Conservation (phyloP, 2,888 invertebrate genomes). For the Ormyrus pomaceus region DNA sequence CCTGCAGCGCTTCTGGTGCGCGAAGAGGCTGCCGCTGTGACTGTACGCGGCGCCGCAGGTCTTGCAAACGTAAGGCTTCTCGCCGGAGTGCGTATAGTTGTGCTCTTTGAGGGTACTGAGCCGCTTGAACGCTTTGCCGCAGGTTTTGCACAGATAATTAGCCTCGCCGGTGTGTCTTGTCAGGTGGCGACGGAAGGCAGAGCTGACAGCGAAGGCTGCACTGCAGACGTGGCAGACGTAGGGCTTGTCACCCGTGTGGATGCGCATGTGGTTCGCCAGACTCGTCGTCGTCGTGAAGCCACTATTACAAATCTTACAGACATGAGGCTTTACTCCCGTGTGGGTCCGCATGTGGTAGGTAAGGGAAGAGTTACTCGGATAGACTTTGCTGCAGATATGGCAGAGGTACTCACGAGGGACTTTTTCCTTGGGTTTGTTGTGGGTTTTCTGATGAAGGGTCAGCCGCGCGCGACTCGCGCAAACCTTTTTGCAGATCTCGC, state of each 20-base stretch:
- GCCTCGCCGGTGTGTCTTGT: slow-evolving; percentile 74
- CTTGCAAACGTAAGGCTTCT: slow-evolving; percentile 74
- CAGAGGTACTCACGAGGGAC: slow-evolving; percentile 73
- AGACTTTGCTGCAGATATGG: slow-evolving; percentile 74
- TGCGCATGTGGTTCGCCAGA: slow-evolving; percentile 72
- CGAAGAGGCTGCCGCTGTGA: slow-evolving; percentile 73
- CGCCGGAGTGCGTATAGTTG: slow-evolving; percentile 74
- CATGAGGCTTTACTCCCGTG: slow-evolving; percentile 73
- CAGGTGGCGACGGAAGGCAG: slow-evolving; percentile 71
- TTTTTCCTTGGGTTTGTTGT: slow-evolving; percentile 73
- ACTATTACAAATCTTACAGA: slow-evolving; percentile 73
- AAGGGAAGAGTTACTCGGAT: slow-evolving; percentile 73
- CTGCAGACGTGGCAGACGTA: slow-evolving; percentile 74
- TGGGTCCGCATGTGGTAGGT: slow-evolving; percentile 75
- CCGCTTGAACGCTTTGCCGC: slow-evolving; percentile 73
- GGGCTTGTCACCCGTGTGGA: slow-evolving; percentile 74
- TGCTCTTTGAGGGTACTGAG: slow-evolving; percentile 74
- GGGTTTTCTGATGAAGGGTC: slow-evolving; percentile 71
- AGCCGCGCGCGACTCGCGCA: slow-evolving; percentile 73
- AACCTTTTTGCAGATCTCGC: slow-evolving; percentile 73
- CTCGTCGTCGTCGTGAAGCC: slow-evolving; percentile 74
- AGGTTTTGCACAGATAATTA: slow-evolving; percentile 74
- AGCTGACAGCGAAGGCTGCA: slow-evolving; percentile 74
- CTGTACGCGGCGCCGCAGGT: slow-evolving; percentile 74
- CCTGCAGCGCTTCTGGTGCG: slow-evolving; percentile 73